Conservation (phyloP, 2,888 invertebrate species). For the Proisotoma minuta region DNA sequence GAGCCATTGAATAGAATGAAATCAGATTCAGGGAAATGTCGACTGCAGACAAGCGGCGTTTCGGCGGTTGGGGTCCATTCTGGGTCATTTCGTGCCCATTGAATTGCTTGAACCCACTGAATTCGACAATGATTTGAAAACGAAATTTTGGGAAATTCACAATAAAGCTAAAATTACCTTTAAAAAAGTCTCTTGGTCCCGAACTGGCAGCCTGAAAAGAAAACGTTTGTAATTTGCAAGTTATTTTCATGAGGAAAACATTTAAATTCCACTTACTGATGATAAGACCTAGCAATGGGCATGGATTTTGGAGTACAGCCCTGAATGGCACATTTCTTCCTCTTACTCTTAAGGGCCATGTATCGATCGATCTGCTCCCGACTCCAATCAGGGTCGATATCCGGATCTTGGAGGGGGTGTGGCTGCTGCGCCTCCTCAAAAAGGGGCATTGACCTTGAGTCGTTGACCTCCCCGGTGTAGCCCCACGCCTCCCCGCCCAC, state of each 20-base stretch:
- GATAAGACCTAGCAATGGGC: constrained; percentile 29
- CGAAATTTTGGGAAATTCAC: not conserved
- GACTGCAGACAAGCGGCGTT: constrained; percentile 25
- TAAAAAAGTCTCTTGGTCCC: constrained; percentile 26
- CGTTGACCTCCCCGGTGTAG: too few species aligned
- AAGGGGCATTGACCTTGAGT: too few species aligned
- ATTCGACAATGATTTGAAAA: not conserved
- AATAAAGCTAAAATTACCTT: constrained; percentile 18
- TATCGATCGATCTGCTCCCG: constrained; percentile 26
- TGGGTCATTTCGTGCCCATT: constrained; percentile 28
- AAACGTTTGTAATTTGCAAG: too few species aligned
- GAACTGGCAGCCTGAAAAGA: constrained; percentile 26
- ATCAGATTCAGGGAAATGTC: constrained; percentile 26
- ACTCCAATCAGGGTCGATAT: constrained; percentile 15
- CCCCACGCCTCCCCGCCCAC: too few species aligned
- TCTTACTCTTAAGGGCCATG: constrained; percentile 14
- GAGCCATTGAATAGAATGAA: constrained; percentile 31
- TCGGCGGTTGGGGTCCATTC: constrained; percentile 29
- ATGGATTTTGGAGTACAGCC: constrained; percentile 28
- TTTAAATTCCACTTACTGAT: constrained; percentile 22
- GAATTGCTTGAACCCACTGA: not conserved
- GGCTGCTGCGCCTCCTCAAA: not conserved
- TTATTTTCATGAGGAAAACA: not conserved
- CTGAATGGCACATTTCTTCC: constrained; percentile 27
- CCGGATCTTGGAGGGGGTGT: not conserved